These are phyloP conservation scores for Pseudomyrmex gracilis DNA, from an alignment of 1,140 invertebrate genomes.

Conservation along the genomic window DNA sequence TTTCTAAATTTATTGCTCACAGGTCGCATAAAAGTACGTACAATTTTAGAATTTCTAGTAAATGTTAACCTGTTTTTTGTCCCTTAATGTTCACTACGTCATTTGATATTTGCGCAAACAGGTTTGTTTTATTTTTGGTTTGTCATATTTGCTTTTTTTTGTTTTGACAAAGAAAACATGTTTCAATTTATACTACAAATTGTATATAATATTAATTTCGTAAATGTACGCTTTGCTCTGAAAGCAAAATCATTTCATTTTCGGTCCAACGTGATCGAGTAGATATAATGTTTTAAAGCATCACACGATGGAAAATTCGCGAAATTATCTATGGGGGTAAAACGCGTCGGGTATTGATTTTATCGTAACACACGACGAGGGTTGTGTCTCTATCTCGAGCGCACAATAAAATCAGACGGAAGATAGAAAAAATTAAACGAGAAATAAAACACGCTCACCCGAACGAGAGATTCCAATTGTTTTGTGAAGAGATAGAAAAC, in stretches of 20 bases:
- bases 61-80: neutral
- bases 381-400: slow-evolving; percentile 31
- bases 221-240: neutral
- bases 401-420: slow-evolving; percentile 36
- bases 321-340: slow-evolving; percentile 41
- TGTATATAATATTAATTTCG: slow-evolving; percentile 30
- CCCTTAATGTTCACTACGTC: neutral
- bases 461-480: no score
- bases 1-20: neutral
- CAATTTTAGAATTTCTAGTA: neutral
- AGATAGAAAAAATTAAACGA: neutral
- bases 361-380: slow-evolving; percentile 44
- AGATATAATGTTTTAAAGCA: neutral
- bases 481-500: no score
- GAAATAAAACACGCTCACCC: neutral
- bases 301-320: neutral
- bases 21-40: neutral
- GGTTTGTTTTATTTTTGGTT: neutral
- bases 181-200: slow-evolving; percentile 28
- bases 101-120: neutral
- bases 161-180: no score
- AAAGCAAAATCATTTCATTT: neutral
- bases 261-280: neutral
- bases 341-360: slow-evolving; percentile 64
- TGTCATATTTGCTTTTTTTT: neutral